Evolutionary conservation across 2,797 vertebrate genomes (phyloP).

Genomic region (Scomberomorus guttatus): DNA sequence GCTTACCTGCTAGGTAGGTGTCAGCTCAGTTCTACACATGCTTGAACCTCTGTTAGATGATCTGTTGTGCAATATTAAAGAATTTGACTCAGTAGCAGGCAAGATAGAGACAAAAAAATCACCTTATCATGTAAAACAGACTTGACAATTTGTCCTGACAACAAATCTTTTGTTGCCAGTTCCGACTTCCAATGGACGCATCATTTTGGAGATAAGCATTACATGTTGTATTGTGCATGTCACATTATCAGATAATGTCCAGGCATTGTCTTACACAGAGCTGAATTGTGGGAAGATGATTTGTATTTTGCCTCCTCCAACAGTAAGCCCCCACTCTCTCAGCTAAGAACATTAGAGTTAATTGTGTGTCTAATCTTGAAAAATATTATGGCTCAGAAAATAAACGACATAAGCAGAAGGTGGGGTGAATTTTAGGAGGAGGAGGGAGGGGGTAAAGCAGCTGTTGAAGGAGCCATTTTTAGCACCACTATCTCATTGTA

Average conservation of each 20-base stretch:
- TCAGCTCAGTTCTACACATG: conserved; percentile 56
- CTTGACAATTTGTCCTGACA: conserved; percentile 28
- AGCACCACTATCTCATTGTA: conserved; percentile 78
- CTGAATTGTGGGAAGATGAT: conserved; percentile 61
- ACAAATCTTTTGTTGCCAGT: conserved; percentile 25
- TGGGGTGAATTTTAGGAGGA: conserved; percentile 56
- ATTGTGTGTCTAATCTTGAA: conserved; percentile 78
- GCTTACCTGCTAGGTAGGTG: conserved; percentile 64
- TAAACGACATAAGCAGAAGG: conserved; percentile 61
- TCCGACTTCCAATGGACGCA: conserved; percentile 11
- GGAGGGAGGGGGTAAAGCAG: conserved; percentile 62
- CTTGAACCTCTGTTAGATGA: conserved; percentile 36
- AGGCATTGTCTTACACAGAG: conserved; percentile 60
- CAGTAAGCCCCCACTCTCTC: conserved; percentile 48
- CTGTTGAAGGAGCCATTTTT: conserved; percentile 81
- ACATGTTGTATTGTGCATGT: conserved; percentile 52
- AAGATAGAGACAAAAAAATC: not conserved
- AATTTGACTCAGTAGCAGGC: not conserved
- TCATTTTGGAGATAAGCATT: conserved; percentile 49
- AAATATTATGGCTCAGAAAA: conserved; percentile 72
- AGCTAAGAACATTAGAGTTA: conserved; percentile 71
- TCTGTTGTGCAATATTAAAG: conserved; percentile 21
- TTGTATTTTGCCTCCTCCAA: conserved; percentile 64
- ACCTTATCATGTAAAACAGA: conserved; percentile 39
- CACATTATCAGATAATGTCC: conserved; percentile 56